Evolutionary conservation across 2,797 vertebrate genomes (phyloP), one percentile per base, ranked within the genome.

Genomic region (Sebastes cheni): DNA sequence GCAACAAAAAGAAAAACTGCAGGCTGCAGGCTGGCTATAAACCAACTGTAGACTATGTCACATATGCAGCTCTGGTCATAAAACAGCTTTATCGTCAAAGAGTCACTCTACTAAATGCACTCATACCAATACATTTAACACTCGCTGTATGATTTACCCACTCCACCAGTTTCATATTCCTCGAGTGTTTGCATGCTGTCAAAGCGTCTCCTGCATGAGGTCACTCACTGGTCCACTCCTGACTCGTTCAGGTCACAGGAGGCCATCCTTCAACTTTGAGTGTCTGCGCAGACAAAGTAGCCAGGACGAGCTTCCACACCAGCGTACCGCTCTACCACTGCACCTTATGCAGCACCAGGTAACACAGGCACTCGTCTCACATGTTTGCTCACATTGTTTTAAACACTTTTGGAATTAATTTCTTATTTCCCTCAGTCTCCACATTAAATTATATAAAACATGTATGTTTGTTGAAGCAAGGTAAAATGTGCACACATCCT

Each of bases 311-410:
- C 95, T 97, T 87, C 96, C 97, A 2, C 97, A 97, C 90, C 98
- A 97, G 88, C 97, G 95, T 80, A 98, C 99, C 1, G 98, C 98
- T 90, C 95, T 99, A 79, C 98, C 99, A 1, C 95, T 99, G 84
- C 98, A 99, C 93, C 96, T 99, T 86, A 98, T 99, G 97, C 99
- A 99, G 89, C 98, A 99, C 87, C 99, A 99, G 97, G 98, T 99
- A 94, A 90, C 82, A 67, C 39, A 54, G 55, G 16, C 71, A 67
- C 79, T 30, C 2, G 3, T 22, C 22, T 72, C 67, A 54, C 60
- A 2, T 4, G 58, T 61, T 72, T 62, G 60, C 42, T 77, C 72
- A 72, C 14, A 9, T 20, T 12, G 13, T 55, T 62, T 75, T 39
- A 1, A 16, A 29, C 52, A 34, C 66, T 59, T 10, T 56, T 77